Evolutionary conservation across 2,113 vertebrate species (phyloP).

Genomic region (Lipophrys pholis): DNA sequence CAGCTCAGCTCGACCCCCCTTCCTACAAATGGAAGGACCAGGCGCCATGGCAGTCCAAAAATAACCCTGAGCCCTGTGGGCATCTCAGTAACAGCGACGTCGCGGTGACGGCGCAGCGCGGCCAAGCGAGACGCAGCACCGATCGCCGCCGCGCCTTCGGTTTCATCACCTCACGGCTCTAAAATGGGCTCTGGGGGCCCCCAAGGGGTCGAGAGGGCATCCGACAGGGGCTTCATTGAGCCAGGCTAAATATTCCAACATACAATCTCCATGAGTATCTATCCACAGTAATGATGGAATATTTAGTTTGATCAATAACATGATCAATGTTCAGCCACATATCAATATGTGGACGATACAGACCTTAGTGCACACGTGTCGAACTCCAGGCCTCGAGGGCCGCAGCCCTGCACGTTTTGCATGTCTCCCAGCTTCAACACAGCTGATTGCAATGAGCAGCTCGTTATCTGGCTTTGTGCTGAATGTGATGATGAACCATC

Average conservation of each 20-base stretch:
- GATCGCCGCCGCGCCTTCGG: constrained; percentile 62
- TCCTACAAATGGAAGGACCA: constrained; percentile 82
- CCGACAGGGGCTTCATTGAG: neutral
- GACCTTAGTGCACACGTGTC: no score
- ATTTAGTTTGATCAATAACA: no score
- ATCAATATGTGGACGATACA: no score
- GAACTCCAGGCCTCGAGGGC: no score
- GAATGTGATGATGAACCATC: no score
- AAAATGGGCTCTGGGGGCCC: constrained; percentile 53
- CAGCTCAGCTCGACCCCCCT: constrained; percentile 77
- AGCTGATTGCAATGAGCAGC: no score
- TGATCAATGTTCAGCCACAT: no score
- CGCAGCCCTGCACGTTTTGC: no score
- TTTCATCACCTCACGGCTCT: constrained; percentile 55
- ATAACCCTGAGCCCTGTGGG: constrained; percentile 81
- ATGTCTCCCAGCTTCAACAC: no score
- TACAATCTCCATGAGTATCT: no score
- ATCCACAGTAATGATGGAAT: no score
- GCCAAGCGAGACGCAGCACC: constrained; percentile 27
- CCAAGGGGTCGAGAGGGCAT: constrained; percentile 33
- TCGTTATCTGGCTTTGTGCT: no score
- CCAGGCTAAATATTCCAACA: neutral
- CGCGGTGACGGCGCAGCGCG: constrained; percentile 49
- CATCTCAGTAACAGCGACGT: constrained; percentile 67
- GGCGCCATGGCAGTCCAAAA: constrained; percentile 86